phyloP scores from a whole-genome alignment of 2,888 invertebrate species.

The Prosopocoilus inquinatus region DNA sequence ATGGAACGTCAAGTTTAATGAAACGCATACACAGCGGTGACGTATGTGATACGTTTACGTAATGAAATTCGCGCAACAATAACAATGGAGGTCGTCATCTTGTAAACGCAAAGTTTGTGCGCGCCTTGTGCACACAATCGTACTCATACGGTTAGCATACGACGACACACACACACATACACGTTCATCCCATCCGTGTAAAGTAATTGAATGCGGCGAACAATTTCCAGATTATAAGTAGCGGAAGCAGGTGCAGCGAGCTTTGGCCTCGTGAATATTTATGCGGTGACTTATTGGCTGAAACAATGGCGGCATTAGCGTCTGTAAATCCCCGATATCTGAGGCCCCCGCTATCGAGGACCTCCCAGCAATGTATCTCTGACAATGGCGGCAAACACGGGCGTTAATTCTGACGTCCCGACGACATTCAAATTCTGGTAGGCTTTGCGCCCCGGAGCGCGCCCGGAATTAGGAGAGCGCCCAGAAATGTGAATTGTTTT shows the following conservation, averaged over 20 bases:
- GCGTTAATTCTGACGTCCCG: constrained; percentile 19
- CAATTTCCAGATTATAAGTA: constrained; percentile 5
- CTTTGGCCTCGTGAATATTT: constrained; percentile 39
- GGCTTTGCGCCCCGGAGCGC: constrained; percentile 9
- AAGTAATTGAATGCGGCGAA: neutral
- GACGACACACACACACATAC: too few species aligned
- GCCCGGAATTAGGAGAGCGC: constrained; percentile 6
- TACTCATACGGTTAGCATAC: too few species aligned
- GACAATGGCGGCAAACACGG: constrained; percentile 17
- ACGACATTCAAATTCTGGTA: constrained; percentile 22
- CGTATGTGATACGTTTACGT: too few species aligned
- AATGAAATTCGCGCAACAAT: too few species aligned
- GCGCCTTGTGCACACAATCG: too few species aligned
- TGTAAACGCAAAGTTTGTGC: too few species aligned
- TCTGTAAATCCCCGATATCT: constrained; percentile 31
- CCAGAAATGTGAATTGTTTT: too few species aligned
- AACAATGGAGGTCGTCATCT: too few species aligned
- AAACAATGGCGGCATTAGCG: constrained; percentile 35
- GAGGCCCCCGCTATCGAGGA: constrained; percentile 23
- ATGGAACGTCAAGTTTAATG: too few species aligned
- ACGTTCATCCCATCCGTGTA: too few species aligned
- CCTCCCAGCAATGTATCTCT: constrained; percentile 30
- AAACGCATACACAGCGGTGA: too few species aligned
- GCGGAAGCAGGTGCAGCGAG: constrained; percentile 36
- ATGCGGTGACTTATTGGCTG: constrained; percentile 39